These are phyloP conservation scores for Coendou prehensilis DNA, from an alignment of 2,797 vertebrate genomes.

Conservation along the genomic window DNA sequence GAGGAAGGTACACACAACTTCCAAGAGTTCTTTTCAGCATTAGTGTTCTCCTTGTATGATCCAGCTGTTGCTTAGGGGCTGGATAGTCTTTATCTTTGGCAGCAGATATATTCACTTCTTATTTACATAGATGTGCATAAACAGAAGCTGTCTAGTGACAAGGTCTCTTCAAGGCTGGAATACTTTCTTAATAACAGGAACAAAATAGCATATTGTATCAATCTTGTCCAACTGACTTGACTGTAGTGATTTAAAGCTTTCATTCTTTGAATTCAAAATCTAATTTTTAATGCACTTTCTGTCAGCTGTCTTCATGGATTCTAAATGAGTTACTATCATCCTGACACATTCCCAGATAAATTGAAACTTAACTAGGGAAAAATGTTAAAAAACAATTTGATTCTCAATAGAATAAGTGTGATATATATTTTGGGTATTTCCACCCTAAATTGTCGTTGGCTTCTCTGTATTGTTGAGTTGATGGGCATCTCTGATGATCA, in stretches of 20 bases:
- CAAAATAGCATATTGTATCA: slow-evolving; percentile 91
- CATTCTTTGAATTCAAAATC: slow-evolving; percentile 90
- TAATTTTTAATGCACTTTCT: slow-evolving; percentile 91
- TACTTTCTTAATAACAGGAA: slow-evolving; percentile 91
- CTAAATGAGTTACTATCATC: slow-evolving; percentile 91
- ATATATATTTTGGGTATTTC: slow-evolving; percentile 74
- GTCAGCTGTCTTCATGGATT: slow-evolving; percentile 90
- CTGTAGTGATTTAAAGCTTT: slow-evolving; percentile 90
- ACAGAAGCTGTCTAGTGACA: slow-evolving; percentile 91
- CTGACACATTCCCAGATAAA: slow-evolving; percentile 88
- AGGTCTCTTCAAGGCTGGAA: slow-evolving; percentile 91
- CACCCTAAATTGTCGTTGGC: slow-evolving; percentile 39
- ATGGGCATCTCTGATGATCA: slow-evolving; percentile 60
- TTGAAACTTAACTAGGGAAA: slow-evolving; percentile 88
- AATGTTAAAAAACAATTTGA: slow-evolving; percentile 82
- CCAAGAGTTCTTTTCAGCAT: background rate
- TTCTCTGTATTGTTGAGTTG: slow-evolving; percentile 69
- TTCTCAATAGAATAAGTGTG: slow-evolving; percentile 81
- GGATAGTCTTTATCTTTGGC: slow-evolving; percentile 82
- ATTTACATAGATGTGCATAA: slow-evolving; percentile 92
- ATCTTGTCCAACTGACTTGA: slow-evolving; percentile 90
- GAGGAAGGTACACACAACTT: background rate
- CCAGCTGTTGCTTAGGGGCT: slow-evolving; percentile 82
- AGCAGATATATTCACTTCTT: slow-evolving; percentile 89
- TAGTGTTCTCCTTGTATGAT: background rate